Percentiles rank a stretch among this genome's conserved stretches.
Evolutionary conservation across 2,888 invertebrate species (phyloP).

Genomic region (Ecliptopera silaceata): DNA sequence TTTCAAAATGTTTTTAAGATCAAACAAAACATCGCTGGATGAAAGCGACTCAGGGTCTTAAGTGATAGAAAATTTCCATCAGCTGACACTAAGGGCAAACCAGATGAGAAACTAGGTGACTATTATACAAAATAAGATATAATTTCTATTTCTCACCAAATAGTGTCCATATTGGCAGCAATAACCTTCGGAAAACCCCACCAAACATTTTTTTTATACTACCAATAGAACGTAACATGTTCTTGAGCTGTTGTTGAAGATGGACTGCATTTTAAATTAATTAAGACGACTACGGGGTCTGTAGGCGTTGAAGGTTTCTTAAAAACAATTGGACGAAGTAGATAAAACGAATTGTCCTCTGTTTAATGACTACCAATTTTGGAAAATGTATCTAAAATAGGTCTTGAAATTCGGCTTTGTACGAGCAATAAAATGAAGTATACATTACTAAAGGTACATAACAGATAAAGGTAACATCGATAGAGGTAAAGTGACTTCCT

Average conservation of each 20-base stretch:
- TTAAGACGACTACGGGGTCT: conserved; percentile 31
- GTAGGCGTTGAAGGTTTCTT: conserved; percentile 48
- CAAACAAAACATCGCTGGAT: too few species aligned
- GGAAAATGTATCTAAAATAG: not conserved
- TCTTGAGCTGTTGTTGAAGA: conserved; percentile 40
- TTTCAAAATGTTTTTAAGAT: too few species aligned
- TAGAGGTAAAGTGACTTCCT: conserved; percentile 21
- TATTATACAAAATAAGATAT: not conserved
- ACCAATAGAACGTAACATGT: conserved; percentile 47
- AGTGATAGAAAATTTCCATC: not conserved
- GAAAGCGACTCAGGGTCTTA: too few species aligned
- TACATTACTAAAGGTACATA: too few species aligned
- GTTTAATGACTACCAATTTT: not conserved
- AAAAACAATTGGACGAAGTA: conserved; percentile 16
- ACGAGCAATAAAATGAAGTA: too few species aligned
- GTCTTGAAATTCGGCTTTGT: not conserved
- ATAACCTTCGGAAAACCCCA: conserved; percentile 36
- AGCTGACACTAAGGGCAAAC: not conserved
- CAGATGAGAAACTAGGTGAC: not conserved
- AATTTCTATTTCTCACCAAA: conserved; percentile 48
- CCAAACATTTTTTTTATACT: conserved; percentile 33
- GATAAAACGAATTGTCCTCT: conserved; percentile 16
- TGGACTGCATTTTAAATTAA: conserved; percentile 44
- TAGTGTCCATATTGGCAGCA: conserved; percentile 42
- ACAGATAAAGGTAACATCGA: conserved; percentile 18